Base-by-base conservation (phyloP, 37 sponge, comb jelly and placozoan species). In the Chondrilla cf. caribensis region DNA sequence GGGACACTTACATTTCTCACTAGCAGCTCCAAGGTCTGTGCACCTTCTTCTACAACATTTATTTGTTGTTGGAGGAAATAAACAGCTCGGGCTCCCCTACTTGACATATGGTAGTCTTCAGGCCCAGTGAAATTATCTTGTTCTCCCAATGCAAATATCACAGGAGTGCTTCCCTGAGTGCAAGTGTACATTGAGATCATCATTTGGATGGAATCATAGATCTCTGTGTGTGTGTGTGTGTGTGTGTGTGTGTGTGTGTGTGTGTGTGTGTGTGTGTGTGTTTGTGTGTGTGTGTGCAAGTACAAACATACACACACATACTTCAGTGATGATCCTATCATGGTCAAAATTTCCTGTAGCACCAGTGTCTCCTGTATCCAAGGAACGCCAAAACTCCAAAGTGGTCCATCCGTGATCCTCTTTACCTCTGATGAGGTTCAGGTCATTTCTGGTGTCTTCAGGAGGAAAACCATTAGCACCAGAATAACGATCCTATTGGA, bases 401-500 rank as follows among this genome's bases (percentile, higher is more conserved):
- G 41, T 73, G 41, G 76, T 73, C 76, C 76, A 73, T 73, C 76
- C 76, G 7, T 73, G 31, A 17, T 73, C 25, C 44, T 73, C 76
- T 21, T 7, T 40, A 19, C 76, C 76, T 40, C 25, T 0, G 36
- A 38, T 8, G 25, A 73, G 42, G 40, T n/a, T 42, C 41, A 85
- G 85, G 38, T 89, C 83, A 24, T 85, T 82, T 58, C 57, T 75
- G 0, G 40, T 33, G 58, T 89, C 90, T 37, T 76, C 35, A 59
- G 86, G 72, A 39, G 90, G 90, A 0, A 39, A 54, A 33, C 15
- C 21, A 8, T 82, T 60, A 0, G 43, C 73, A 0, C 18, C 31
- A 44, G 86, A 86, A 89, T 54, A 89, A 2, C 90, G 81, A 60
- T 89, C 90, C 90, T 89, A 67, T 6, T 47, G 11, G 6, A 47